Base-by-base conservation (phyloP, 2,113 vertebrate genomes). In the Paramisgurnus dabryanus region DNA sequence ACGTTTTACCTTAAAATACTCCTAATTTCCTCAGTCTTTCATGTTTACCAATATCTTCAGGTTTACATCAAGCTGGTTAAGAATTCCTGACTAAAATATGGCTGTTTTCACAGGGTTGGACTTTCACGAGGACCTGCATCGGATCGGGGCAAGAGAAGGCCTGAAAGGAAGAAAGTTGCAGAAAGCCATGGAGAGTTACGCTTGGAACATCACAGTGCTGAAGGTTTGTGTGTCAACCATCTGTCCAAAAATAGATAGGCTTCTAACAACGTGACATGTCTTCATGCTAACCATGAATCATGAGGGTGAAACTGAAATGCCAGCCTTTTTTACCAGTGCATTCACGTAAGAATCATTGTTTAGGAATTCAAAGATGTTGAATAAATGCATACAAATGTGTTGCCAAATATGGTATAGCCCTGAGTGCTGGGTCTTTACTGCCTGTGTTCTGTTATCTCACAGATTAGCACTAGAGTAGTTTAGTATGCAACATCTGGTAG, bases 121-220 rank as follows among this genome's bases (percentile, higher is more conserved):
- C 78, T 96, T 96, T 89, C 96, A 97, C 45, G 95, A 95, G 87
- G 95, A 96, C 80, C 91, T 97, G 81, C 95, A 95, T 85, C 91
- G 92, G 50, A 94, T 95, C 0, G 96, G 95, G 22, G 91, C 91
- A 45, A 95, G 95, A 86, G 96, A 97, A 75, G 95, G 95, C 64
- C 90, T 97, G 83, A 95, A 96, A 77, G 96, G 95, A 4, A 91
- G 92, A 43, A 97, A 97, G 71, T 90, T 97, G 65, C 95, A 96
- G 88, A 97, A 97, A 66, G 95, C 95, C 0, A 92, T 96, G 93
- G 96, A 97, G 91, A 97, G 95, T 90, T 97, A 96, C 0, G 96
- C 96, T 61, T 97, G 96, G 96, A 97, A 97, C 90, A 94, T 93
- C 85, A 94, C 93, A 0, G 93, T 94, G 40, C 91, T 94, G 41